Evolutionary conservation across 92 coral and sea anemone genomes (phyloP).

Genomic region (Phenganax stokvisi): DNA sequence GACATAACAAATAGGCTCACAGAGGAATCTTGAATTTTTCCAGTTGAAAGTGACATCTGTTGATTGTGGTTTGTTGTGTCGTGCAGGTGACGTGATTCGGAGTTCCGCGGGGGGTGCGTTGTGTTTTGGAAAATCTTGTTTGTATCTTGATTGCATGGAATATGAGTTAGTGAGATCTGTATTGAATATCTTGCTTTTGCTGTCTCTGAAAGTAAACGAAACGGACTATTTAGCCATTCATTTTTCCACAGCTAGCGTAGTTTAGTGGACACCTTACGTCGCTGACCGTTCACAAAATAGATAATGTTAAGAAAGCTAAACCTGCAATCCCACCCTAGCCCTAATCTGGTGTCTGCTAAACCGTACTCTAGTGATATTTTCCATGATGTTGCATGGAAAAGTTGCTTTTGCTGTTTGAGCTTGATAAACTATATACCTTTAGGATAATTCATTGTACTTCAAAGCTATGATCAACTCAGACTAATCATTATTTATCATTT

Average conservation of each 20-base stretch:
- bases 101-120: slow-evolving; percentile 64
- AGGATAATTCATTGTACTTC: too few relatives aligned
- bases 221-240: background rate
- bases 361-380: too few relatives aligned
- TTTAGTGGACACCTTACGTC: too few relatives aligned
- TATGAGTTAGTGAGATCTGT: slow-evolving; percentile 48
- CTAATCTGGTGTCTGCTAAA: too few relatives aligned
- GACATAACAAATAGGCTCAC: slow-evolving; percentile 92
- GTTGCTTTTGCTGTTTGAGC: too few relatives aligned
- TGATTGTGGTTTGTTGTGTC: slow-evolving; percentile 92
- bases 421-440: too few relatives aligned
- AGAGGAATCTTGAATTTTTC: slow-evolving; percentile 76
- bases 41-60: slow-evolving; percentile 78
- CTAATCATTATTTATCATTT: background rate
- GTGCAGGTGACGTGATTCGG: slow-evolving; percentile 59
- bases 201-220: slow-evolving; percentile 52
- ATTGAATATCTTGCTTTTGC: slow-evolving; percentile 75
- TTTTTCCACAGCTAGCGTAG: too few relatives aligned
- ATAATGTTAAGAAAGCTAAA: too few relatives aligned
- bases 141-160: slow-evolving; percentile 61
- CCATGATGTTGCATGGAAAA: too few relatives aligned
- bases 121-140: slow-evolving; percentile 65
- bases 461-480: background rate
- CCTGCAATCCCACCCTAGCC: too few relatives aligned
- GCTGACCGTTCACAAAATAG: too few relatives aligned